Evolutionary conservation across 2,888 invertebrate species (phyloP).

Genomic region (Drosophila paranaensis): DNA sequence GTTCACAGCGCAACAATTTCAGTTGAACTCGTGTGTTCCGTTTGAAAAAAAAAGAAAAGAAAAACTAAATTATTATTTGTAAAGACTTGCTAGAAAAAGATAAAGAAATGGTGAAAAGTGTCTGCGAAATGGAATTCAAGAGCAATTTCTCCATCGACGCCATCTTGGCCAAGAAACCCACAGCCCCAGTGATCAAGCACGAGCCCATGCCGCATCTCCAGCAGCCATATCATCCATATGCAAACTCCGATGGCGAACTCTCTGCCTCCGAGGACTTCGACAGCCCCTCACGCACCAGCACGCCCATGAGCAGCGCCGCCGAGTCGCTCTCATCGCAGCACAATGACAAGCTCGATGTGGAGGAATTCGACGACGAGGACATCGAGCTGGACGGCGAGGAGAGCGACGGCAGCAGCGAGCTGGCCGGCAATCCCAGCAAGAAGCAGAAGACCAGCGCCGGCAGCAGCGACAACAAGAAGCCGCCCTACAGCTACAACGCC

Average conservation of each 20-base stretch:
- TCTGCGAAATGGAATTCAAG: constrained; percentile 85
- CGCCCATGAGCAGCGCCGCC: constrained; percentile 83
- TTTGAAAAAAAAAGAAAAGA: constrained; percentile 1
- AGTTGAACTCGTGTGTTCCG: constrained; percentile 41
- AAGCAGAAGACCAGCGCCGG: constrained; percentile 57
- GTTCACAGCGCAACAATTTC: constrained; percentile 51
- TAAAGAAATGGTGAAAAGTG: constrained; percentile 82
- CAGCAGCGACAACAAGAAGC: constrained; percentile 90
- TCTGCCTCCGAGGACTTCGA: constrained; percentile 82
- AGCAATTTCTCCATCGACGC: constrained; percentile 93
- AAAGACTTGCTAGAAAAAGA: constrained; percentile 15
- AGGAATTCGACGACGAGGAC: constrained; percentile 65
- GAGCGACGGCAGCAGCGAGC: constrained; percentile 63
- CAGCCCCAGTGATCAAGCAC: constrained; percentile 44
- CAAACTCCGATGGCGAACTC: constrained; percentile 78
- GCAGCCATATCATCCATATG: constrained; percentile 57
- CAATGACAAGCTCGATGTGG: constrained; percentile 57
- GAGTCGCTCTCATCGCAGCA: constrained; percentile 76
- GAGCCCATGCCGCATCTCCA: constrained; percentile 39
- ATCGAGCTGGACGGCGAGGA: constrained; percentile 68
- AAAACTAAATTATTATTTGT: no score
- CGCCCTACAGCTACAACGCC: constrained; percentile 99
- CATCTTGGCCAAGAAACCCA: constrained; percentile 88
- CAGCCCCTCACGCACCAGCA: constrained; percentile 82
- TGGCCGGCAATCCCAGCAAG: constrained; percentile 62